phyloP scores from a whole-genome alignment of 1,140 invertebrate genomes.

The Telenomus remus region DNA sequence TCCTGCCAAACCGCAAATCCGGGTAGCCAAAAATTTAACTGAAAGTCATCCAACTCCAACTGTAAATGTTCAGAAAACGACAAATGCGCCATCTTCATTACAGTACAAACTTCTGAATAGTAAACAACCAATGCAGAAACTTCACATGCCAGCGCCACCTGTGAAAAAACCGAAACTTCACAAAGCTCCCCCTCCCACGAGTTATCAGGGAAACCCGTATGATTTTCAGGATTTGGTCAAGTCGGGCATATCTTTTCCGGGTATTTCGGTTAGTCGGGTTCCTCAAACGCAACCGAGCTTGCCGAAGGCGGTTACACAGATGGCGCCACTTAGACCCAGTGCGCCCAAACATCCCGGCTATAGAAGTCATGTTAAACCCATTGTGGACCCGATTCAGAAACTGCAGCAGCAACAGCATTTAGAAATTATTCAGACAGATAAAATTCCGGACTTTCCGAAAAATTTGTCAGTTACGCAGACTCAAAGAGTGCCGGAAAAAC shows the following conservation, averaged over 20 bases:
- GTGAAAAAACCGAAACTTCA: conserved; percentile 56
- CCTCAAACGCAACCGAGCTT: conserved; percentile 17
- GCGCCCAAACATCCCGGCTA: no score
- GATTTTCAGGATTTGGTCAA: conserved; percentile 26
- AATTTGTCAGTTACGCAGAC: conserved; percentile 58
- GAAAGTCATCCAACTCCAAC: conserved; percentile 61
- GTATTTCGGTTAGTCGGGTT: conserved; percentile 38
- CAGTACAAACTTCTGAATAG: conserved; percentile 70
- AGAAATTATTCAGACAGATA: conserved; percentile 74
- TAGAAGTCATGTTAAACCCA: no score
- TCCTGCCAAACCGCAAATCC: conserved; percentile 61
- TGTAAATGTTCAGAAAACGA: no score
- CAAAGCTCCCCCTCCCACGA: conserved; percentile 26
- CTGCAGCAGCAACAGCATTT: conserved; percentile 83
- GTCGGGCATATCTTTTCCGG: no score
- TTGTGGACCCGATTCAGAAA: conserved; percentile 71
- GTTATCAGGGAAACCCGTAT: conserved; percentile 11
- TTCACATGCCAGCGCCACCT: conserved; percentile 8
- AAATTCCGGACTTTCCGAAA: conserved; percentile 63
- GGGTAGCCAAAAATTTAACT: conserved; percentile 64
- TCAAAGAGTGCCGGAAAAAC: conserved; percentile 58
- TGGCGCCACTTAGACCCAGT: conserved; percentile 21
- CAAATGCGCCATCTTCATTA: conserved; percentile 50
- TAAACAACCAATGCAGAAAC: conserved; percentile 61
- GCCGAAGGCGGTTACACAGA: conserved; percentile 8